These are phyloP conservation scores for Formicarius rufipectus DNA, from an alignment of 2,113 vertebrate species.

Conservation along the genomic window DNA sequence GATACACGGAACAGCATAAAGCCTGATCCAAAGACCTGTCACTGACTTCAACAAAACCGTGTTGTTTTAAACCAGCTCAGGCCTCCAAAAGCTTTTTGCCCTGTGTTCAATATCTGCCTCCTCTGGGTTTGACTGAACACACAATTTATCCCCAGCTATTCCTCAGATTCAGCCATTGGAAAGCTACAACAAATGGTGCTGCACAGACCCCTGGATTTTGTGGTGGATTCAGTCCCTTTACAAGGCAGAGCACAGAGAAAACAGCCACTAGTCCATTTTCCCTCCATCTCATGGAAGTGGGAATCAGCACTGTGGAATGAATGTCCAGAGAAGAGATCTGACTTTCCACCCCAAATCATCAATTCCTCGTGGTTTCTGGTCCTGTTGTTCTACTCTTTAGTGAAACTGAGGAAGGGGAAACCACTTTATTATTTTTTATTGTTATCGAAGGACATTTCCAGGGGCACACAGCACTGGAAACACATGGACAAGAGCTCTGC, in stretches of 20 bases:
- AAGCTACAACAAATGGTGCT: background rate
- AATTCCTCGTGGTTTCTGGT: background rate
- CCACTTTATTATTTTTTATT: background rate
- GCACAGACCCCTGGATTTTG: background rate
- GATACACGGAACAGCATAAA: background rate
- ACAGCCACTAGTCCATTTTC: background rate
- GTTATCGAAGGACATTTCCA: background rate
- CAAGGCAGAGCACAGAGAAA: background rate
- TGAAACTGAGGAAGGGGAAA: background rate
- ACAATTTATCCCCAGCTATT: background rate
- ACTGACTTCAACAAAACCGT: background rate
- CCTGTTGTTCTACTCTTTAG: background rate
- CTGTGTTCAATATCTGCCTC: background rate
- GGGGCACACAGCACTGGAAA: background rate
- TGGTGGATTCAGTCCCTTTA: background rate
- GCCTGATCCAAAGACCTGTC: background rate
- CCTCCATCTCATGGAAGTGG: background rate
- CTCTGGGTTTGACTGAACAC: rapidly evolving
- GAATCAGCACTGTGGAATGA: background rate
- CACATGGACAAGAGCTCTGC: background rate
- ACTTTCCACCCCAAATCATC: background rate
- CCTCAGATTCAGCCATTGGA: background rate
- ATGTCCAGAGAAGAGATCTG: background rate
- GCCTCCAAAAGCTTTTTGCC: background rate
- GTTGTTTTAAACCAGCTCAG: background rate